A percentile compares a stretch with the other conserved stretches of the same genome.
phyloP scores from a whole-genome alignment of 1,140 invertebrate genomes.

The Apis laboriosa region DNA sequence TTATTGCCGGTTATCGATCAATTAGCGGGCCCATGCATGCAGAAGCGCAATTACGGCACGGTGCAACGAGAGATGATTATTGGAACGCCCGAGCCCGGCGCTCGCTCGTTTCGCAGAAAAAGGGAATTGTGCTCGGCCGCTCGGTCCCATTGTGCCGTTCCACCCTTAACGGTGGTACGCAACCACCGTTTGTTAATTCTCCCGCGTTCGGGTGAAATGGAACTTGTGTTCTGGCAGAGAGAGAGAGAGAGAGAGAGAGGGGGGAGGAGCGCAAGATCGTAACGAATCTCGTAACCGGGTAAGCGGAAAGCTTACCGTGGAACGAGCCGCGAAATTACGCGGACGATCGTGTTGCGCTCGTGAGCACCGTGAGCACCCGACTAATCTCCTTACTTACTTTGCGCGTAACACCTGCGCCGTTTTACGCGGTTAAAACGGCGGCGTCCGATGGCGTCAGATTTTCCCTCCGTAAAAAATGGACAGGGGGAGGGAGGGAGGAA shows the following conservation, averaged over 20 bases:
- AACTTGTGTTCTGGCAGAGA: background rate
- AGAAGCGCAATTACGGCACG: constrained; percentile 65
- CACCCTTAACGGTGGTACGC: constrained; percentile 30
- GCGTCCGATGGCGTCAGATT: background rate
- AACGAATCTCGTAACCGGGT: background rate
- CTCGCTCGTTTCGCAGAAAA: constrained; percentile 8
- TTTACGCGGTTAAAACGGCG: constrained; percentile 44
- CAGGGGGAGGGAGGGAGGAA: background rate
- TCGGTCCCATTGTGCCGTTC: constrained; percentile 33
- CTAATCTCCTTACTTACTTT: constrained; percentile 42
- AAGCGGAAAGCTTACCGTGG: background rate
- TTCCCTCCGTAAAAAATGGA: background rate
- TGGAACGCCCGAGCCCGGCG: constrained; percentile 2
- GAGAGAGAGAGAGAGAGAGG: no score
- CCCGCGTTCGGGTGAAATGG: constrained; percentile 31
- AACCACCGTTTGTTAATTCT: constrained; percentile 30
- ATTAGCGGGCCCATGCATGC: constrained; percentile 58
- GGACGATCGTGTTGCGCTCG: constrained; percentile 8
- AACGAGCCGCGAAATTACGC: constrained; percentile 28
- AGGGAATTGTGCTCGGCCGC: constrained; percentile 44
- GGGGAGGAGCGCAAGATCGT: no score
- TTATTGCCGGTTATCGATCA: constrained; percentile 55
- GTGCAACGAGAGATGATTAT: constrained; percentile 59
- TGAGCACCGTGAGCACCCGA: no score
- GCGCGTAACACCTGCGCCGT: constrained; percentile 52